Base-by-base conservation (phyloP, 30 jellyfish, hydroid and myxozoan species). In the Clytia hemisphaerica region DNA sequence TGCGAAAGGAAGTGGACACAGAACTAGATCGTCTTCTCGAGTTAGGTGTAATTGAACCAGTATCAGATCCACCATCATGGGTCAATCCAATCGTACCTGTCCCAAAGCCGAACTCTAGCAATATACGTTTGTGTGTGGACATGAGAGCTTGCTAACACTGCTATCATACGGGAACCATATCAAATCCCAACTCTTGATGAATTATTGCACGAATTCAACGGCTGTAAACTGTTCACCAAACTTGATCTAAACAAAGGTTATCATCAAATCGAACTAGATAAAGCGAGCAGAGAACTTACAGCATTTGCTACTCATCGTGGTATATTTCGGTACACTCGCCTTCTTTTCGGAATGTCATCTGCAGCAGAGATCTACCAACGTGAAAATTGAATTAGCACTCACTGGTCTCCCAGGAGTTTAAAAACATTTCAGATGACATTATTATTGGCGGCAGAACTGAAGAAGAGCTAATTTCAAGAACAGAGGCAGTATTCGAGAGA, bases 71-170 rank as follows among this genome's bases (percentile, higher is more conserved):
- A 5, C 65, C 93, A 4, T 57, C 79, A 7, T 79, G 85, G 85
- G 78, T 79, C 21, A 61, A 73, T 15, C 85, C 93, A 37, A 27
- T 79, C 2, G 93, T 55, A 4, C 34, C 40, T 1, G 85, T 70
- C 7, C 85, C 93, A 2, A 79, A 79, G 62, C 69, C 69, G 53
- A 85, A 79, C 47, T 66, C 76, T 27, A 27, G 28, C 16, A 25
- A 27, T 4, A 67, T 78, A 5, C 85, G 93, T 3, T 45, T 79
- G n/a, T 79, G 93, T 61, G 85, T 79, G 31, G 93, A 79, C 25
- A 79, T 79, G 93, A 72, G 85, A 7, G 61, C 58, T n/a, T 0
- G 84, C 85, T 3, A 79, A 79, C 64, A 37, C 45, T 1, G 93
- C 93, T 22, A 79, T 79, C n/a, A 40, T 61, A 36, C 36, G 93